Conservation (phyloP, 1,140 invertebrate species). For the Atta texana region DNA sequence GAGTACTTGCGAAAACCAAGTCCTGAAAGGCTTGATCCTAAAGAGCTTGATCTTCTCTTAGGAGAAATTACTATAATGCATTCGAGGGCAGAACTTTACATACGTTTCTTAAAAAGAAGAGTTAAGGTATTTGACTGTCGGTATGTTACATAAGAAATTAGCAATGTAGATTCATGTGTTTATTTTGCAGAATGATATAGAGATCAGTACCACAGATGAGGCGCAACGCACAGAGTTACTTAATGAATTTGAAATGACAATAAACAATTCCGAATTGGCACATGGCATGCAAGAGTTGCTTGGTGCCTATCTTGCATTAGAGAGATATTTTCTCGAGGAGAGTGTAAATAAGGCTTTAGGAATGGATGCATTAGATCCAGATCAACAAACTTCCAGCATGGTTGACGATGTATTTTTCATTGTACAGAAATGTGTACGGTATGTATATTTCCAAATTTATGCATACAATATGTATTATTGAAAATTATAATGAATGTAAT, state of each 20-base stretch:
- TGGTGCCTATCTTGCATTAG: constrained; percentile 96
- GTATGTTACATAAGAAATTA: background rate
- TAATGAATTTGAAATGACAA: constrained; percentile 89
- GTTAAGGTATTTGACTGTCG: constrained; percentile 87
- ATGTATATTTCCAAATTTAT: constrained; percentile 51
- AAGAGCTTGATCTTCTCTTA: constrained; percentile 95
- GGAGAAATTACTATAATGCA: constrained; percentile 97
- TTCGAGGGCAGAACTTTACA: constrained; percentile 95
- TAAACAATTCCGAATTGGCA: constrained; percentile 93
- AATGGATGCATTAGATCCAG: constrained; percentile 92
- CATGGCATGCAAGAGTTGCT: constrained; percentile 96
- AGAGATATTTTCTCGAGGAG: constrained; percentile 98
- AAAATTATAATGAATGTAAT: constrained; percentile 54
- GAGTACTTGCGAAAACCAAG: constrained; percentile 86
- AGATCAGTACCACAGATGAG: constrained; percentile 88
- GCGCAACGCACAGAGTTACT: constrained; percentile 86
- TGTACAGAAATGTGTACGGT: constrained; percentile 97
- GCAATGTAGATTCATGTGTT: constrained; percentile 1
- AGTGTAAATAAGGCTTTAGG: constrained; percentile 97
- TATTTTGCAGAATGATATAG: constrained; percentile 89
- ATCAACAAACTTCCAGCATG: constrained; percentile 95
- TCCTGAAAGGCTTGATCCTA: constrained; percentile 91
- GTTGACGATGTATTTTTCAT: constrained; percentile 99
- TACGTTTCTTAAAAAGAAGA: constrained; percentile 94
- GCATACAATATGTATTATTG: background rate